Conservation (phyloP, 2,797 vertebrate genomes). For the Melanotaenia trifasciata region DNA sequence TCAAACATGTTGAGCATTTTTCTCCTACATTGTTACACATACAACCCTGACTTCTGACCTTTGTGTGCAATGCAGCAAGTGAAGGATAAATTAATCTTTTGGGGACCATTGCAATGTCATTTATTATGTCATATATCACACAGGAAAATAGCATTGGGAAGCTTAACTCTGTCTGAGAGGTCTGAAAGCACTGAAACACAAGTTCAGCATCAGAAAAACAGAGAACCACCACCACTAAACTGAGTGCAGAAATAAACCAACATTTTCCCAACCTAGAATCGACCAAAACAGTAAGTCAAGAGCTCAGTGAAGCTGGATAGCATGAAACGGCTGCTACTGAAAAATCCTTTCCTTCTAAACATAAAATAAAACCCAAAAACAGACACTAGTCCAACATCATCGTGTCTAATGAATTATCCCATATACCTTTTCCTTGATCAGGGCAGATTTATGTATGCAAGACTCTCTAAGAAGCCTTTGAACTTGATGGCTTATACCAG, state of each 20-base stretch:
- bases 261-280: too few species aligned
- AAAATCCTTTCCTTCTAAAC: neutral
- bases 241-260: neutral
- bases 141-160: neutral
- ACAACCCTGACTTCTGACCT: conserved; percentile 26
- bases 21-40: neutral
- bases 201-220: neutral
- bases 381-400: too few species aligned
- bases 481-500: neutral
- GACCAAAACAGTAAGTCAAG: too few species aligned
- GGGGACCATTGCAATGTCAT: neutral
- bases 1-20: neutral
- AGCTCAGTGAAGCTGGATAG: neutral
- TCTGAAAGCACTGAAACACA: neutral
- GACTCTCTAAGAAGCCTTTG: neutral
- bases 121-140: neutral
- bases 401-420: too few species aligned
- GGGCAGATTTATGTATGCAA: neutral
- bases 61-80: neutral
- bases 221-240: neutral
- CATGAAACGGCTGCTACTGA: too few species aligned
- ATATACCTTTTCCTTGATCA: too few species aligned
- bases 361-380: neutral
- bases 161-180: neutral
- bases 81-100: neutral